A percentile compares a stretch with the other conserved stretches of the same genome.
Evolutionary conservation across 2,797 vertebrate species (phyloP).

Genomic region (Pantherophis vulpinus): DNA sequence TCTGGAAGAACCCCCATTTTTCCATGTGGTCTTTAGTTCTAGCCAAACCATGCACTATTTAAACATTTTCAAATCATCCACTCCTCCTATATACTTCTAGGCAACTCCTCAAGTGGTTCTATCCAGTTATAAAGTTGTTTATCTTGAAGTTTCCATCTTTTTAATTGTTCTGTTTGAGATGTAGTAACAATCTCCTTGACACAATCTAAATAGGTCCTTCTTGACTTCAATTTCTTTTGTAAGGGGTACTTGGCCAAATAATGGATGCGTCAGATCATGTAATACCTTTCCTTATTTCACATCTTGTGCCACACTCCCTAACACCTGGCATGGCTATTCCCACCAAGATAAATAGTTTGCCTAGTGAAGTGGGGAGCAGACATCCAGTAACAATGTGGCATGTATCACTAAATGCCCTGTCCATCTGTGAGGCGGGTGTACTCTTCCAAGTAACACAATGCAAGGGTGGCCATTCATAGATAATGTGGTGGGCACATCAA

Average conservation of each 20-base stretch:
- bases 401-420: too few relatives aligned
- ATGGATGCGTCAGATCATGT: too few relatives aligned
- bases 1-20: neutral
- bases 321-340: too few relatives aligned
- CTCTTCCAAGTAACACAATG: too few relatives aligned
- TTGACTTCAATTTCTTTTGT: neutral
- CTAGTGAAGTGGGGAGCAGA: too few relatives aligned
- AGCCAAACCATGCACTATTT: neutral
- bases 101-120: neutral
- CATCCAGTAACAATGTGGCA: too few relatives aligned
- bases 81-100: neutral
- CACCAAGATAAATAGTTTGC: too few relatives aligned
- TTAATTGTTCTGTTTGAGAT: neutral
- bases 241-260: too few relatives aligned
- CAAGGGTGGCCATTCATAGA: too few relatives aligned
- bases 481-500: too few relatives aligned
- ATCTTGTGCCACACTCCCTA: neutral
- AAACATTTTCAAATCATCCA: neutral
- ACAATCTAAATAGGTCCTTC: neutral
- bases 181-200: neutral
- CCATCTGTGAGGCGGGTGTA: too few relatives aligned
- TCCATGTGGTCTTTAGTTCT: neutral
- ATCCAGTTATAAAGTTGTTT: neutral
- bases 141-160: neutral
- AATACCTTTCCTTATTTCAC: neutral